Base-by-base conservation (phyloP, 2,113 vertebrate species). In the Muntiacus muntjak region DNA sequence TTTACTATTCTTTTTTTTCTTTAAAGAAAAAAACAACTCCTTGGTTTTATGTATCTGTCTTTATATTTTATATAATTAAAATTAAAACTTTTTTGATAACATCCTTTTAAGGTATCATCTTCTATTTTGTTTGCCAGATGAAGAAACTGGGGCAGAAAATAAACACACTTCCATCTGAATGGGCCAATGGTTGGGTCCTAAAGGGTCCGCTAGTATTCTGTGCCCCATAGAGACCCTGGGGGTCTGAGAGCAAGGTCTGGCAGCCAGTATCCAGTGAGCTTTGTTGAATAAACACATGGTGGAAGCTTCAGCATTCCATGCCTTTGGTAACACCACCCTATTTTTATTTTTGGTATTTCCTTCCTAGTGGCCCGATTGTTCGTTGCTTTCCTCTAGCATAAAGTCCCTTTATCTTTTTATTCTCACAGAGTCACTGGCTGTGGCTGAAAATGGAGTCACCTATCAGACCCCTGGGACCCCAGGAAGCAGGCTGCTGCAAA, bases 281-380 rank as follows among this genome's bases (percentile, higher is more conserved):
- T n/a, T 57, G 50, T 26, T 50, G 40, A 92, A 89, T 36, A 43
- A 81, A 89, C 16, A 57, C 11, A n/a, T 15, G 36, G 25, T 6
- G 12, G 19, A 50, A 16, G 40, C 10, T 25, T 62, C 60, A 58
- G 64, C 5, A n/a, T 55, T 64, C n/a, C 10, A n/a, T 52, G 30
- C 79, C 71, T 94, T 92, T 28, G 33, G 55, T 89, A 85, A 74
- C 0, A 57, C 33, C n/a, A 94, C 8, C 33, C 88, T 45, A 74
- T 58, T 67, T 88, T 33, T 52, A n/a, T 92, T 89, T 96, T 90
- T 94, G 85, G 23, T 79, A 57, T 96, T 95, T 97, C 74, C 88
- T 92, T 89, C 74, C 60, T 50, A 50, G 25, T 33, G 55, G 58
- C 21, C 50, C 45, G 5, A 1, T 19, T 58, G 67, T 76, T 92